phyloP scores from a whole-genome alignment of 2,888 invertebrate genomes.

The Argyresthia goedartella region DNA sequence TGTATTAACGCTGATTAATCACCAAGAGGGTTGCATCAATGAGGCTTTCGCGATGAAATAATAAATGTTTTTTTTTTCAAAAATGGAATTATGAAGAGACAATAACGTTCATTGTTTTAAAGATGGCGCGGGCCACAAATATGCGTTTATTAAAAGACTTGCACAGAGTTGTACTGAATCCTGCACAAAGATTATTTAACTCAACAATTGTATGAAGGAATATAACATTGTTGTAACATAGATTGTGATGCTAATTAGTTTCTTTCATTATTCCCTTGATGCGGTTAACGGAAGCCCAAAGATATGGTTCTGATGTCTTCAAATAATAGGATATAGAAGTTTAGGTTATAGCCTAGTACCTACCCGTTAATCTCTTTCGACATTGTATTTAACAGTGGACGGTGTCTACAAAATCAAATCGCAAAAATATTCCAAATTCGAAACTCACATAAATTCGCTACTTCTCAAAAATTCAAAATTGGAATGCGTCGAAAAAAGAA shows the following conservation, averaged over 20 bases:
- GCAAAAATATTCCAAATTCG: not conserved
- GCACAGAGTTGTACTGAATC: not conserved
- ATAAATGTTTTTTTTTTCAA: constrained; percentile 70
- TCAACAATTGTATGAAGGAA: constrained; percentile 1
- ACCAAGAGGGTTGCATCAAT: constrained; percentile 32
- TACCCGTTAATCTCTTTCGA: not conserved
- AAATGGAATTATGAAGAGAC: constrained; percentile 70
- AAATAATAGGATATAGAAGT: too few species aligned
- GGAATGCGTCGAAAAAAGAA: constrained; percentile 2
- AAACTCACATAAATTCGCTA: not conserved
- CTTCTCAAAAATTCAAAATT: not conserved
- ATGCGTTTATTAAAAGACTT: constrained; percentile 55
- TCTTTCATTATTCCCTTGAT: not conserved
- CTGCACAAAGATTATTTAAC: constrained; percentile 1
- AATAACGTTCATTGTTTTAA: constrained; percentile 69
- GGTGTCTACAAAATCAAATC: not conserved
- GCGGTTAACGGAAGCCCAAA: not conserved
- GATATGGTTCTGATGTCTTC: too few species aligned
- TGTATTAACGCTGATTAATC: too few species aligned
- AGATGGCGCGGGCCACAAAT: constrained; percentile 64
- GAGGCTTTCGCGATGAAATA: constrained; percentile 60
- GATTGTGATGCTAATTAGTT: not conserved
- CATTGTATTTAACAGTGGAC: not conserved
- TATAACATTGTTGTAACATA: constrained; percentile 2
- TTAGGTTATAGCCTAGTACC: not conserved